Base-by-base conservation (phyloP, 2,113 vertebrate genomes). In the Sorex araneus region DNA sequence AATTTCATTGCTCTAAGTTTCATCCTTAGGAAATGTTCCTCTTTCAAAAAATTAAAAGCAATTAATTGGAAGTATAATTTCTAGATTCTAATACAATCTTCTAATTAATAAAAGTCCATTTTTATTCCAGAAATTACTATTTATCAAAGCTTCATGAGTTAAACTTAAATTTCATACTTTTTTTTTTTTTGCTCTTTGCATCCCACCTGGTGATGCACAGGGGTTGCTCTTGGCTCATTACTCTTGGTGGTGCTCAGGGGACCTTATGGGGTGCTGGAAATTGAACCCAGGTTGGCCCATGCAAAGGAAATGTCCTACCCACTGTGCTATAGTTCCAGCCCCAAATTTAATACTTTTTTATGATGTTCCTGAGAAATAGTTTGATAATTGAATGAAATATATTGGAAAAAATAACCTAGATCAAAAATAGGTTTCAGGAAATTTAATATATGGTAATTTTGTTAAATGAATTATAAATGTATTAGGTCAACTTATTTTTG, bases 361-460 rank as follows among this genome's bases (percentile, higher is more conserved):
- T 87, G 70, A 27, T 86, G 57, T 94, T 84, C 69, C 80, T 91
- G 47, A 95, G 92, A 66, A 85, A 94, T 6, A 76, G n/a, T 90
- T 90, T 90, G 78, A 83, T 93, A 92, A 86, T 77, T 95, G 66
- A 93, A 92, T 27, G 73, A 43, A 94, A 95, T 92, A 90, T 79
- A 76, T 60, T 94, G 82, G 32, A 75, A 94, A 75, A 43, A 92
- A 90, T 94, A 88, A 87, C 19, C 78, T 95, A 19, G 82, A 87
- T 91, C 12, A 88, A 94, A 47, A 89, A 71, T 1, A 90, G 45
- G 92, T 95, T 94, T 83, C 57, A 67, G 85, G 67, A 84, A 90
- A 81, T 23, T 64, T 80, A 86, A 73, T 60, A 60, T 85, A 50
- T 90, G 84, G 19, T 74, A 89, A 81, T 89, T 87, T 66, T 19